Conservation (phyloP, 2,888 invertebrate species). For the Acanthosoma haemorrhoidale region DNA sequence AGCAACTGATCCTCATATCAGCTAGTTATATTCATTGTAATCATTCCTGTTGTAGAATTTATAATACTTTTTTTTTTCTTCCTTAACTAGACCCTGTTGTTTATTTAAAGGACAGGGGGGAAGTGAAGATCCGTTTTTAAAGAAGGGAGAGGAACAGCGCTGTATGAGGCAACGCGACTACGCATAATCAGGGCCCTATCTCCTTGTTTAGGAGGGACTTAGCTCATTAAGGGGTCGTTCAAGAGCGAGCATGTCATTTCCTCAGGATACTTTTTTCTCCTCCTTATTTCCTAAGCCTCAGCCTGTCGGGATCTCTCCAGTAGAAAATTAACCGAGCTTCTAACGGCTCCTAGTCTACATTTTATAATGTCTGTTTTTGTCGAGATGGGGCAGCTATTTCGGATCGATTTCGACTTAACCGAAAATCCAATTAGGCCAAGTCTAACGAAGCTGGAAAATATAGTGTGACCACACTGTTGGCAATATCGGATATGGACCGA, state of each 20-base stretch:
- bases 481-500: too few species aligned
- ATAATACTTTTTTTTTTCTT: too few species aligned
- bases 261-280: neutral
- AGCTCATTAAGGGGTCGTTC: conserved; percentile 1
- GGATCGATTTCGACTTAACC: neutral
- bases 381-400: neutral
- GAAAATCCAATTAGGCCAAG: neutral
- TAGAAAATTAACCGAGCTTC: conserved; percentile 5
- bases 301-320: neutral
- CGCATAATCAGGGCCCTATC: conserved; percentile 14
- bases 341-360: neutral
- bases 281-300: conserved; percentile 11
- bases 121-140: neutral
- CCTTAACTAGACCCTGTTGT: too few species aligned
- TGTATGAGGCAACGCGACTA: neutral
- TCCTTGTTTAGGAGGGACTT: conserved; percentile 5
- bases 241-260: conserved; percentile 14
- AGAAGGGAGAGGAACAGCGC: neutral
- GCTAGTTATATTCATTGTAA: too few species aligned
- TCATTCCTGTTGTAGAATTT: too few species aligned
- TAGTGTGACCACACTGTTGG: too few species aligned
- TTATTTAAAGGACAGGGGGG: too few species aligned
- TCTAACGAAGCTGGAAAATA: neutral
- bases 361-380: conserved; percentile 6
- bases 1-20: too few species aligned